Evolutionary conservation across 64 coral and sea anemone species (phyloP).

Genomic region (Dendrophyllia cribrosa): DNA sequence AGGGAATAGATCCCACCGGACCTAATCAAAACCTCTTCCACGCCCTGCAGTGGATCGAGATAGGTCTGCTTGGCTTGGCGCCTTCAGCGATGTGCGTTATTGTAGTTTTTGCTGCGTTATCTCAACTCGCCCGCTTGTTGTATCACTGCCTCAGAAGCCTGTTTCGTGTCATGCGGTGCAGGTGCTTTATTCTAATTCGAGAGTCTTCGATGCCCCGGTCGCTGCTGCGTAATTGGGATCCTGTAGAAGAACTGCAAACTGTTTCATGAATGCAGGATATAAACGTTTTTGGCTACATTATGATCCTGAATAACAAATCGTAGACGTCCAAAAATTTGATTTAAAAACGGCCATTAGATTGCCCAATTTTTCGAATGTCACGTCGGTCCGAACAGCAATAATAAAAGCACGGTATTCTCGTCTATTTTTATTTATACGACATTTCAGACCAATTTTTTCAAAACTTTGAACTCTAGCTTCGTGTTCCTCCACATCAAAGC

Average conservation of each 20-base stretch:
- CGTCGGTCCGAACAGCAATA: too few relatives aligned
- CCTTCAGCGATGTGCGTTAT: slow-evolving; percentile 54
- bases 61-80: slow-evolving; percentile 37
- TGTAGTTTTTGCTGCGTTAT: slow-evolving; percentile 15
- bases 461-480: too few relatives aligned
- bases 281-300: too few relatives aligned
- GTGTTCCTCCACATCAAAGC: too few relatives aligned
- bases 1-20: slow-evolving; percentile 57
- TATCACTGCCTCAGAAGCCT: neutral
- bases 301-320: too few relatives aligned
- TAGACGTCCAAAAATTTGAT: too few relatives aligned
- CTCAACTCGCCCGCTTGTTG: neutral
- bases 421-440: too few relatives aligned
- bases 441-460: too few relatives aligned
- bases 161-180: neutral
- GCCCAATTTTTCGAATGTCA: too few relatives aligned
- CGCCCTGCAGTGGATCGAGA: slow-evolving; percentile 49
- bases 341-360: too few relatives aligned
- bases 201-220: neutral
- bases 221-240: neutral
- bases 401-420: too few relatives aligned
- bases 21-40: neutral
- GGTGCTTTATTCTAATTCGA: neutral
- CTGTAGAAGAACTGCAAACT: neutral
- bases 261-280: too few relatives aligned